Evolutionary conservation across 2,888 invertebrate genomes (phyloP).

Genomic region (Eulithis prunata): DNA sequence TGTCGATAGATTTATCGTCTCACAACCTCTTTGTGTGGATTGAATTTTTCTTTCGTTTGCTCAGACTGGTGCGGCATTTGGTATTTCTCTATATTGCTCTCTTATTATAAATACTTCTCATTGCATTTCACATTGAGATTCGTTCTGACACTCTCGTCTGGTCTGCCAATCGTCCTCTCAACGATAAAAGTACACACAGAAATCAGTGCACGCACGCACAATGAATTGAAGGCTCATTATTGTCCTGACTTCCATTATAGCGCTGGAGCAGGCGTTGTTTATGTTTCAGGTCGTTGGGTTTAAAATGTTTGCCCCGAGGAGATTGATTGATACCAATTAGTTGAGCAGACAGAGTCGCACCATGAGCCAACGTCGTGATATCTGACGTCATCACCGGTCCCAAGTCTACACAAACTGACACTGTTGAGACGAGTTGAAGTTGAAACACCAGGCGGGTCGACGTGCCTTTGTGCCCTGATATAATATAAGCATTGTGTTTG

Average conservation of each 20-base stretch:
- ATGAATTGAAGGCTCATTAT: too few species aligned
- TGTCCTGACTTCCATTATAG: too few species aligned
- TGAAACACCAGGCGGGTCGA: slow-evolving; percentile 13
- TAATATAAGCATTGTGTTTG: slow-evolving; percentile 15
- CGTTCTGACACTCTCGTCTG: not conserved
- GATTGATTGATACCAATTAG: slow-evolving; percentile 26
- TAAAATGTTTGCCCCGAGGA: not conserved
- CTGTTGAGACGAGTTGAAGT: not conserved
- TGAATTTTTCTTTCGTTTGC: slow-evolving; percentile 35
- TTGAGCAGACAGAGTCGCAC: slow-evolving; percentile 34
- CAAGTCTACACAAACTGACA: slow-evolving; percentile 28
- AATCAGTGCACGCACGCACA: too few species aligned
- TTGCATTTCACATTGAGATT: too few species aligned
- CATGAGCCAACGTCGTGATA: slow-evolving; percentile 37
- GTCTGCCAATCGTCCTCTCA: not conserved
- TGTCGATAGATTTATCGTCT: slow-evolving; percentile 59
- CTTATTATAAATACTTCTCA: too few species aligned
- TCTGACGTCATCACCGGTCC: slow-evolving; percentile 28
- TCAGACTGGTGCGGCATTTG: slow-evolving; percentile 1
- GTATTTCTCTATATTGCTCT: not conserved
- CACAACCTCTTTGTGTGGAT: slow-evolving; percentile 48
- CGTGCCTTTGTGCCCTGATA: slow-evolving; percentile 19
- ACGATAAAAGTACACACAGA: too few species aligned
- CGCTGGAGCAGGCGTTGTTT: too few species aligned
- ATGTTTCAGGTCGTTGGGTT: not conserved